phyloP scores from a whole-genome alignment of 2,113 vertebrate genomes.

The Varanus komodoensis region DNA sequence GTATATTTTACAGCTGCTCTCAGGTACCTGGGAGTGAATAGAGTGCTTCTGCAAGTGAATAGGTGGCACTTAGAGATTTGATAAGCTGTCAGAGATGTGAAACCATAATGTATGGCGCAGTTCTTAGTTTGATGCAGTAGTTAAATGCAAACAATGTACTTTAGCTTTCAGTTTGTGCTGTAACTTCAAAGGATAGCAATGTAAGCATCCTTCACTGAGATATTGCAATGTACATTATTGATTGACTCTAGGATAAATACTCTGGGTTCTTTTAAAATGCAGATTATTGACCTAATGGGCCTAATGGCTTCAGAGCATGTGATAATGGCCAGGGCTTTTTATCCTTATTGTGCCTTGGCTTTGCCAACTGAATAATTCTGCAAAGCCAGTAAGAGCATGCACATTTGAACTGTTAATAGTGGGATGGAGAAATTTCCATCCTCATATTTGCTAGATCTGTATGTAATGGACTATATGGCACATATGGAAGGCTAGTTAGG shows the following conservation, averaged over 20 bases:
- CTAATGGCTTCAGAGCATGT: not conserved
- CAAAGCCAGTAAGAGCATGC: not conserved
- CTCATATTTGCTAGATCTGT: not conserved
- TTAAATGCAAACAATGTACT: not conserved
- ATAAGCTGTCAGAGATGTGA: not conserved
- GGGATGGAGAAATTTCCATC: not conserved
- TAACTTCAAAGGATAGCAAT: not conserved
- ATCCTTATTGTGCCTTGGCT: not conserved
- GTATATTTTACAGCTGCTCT: not conserved
- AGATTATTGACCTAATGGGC: constrained; percentile 17
- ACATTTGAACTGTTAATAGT: not conserved
- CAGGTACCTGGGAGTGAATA: no score
- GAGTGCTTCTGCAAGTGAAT: not conserved
- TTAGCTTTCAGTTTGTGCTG: not conserved
- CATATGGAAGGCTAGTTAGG: not conserved
- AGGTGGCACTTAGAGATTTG: not conserved
- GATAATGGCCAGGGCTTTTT: not conserved
- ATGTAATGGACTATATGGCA: not conserved
- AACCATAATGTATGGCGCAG: not conserved
- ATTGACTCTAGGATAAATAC: not conserved
- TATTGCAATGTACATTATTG: not conserved
- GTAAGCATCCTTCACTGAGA: not conserved
- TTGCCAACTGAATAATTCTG: not conserved
- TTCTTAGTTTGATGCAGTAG: not conserved
- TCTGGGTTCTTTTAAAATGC: not conserved